Base-by-base conservation (phyloP, 2,888 invertebrate genomes). In the Ormyrus rosae region DNA sequence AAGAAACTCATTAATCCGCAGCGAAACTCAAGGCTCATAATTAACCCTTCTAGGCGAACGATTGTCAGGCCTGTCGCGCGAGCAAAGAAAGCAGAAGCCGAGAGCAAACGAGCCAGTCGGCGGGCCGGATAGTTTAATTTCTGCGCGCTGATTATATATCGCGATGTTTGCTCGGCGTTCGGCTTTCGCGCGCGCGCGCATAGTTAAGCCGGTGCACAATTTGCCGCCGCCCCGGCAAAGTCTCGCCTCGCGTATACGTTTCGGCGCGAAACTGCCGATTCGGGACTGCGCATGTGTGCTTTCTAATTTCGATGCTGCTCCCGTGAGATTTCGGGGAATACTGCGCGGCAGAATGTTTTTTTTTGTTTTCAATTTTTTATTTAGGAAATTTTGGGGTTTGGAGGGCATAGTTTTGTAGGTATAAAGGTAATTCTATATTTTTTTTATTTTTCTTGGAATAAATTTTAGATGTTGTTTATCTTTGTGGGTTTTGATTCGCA, bases 61-160 rank as follows among this genome's bases (percentile, higher is more conserved):
- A 34, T 34, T 34, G 34, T 34, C 34, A 34, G 34, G 34, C 34
- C 3, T 34, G 34, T 34, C 34, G 34, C 34, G 34, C 34, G 34
- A 34, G 34, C 34, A 34, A 34, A 34, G 34, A 34, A 34, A 34
- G 34, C 34, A 34, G 34, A 34, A 7, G 53, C 34, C 19, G 65
- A 8, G 51, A 81, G 46, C 63, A 48, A 81, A 34, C 34, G 34
- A 34, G 34, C 34, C 34, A 4, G 34, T 34, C 4, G 34, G 4
- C 34, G 34, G 34, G 34, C 34, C 34, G 34, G 81, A 84, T 81
- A 82, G 85, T 85, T 83, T 83, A 83, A 86, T 84, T 84, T 78
- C 80, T 74, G 34, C 58, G 69, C 69, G 34, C 83, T 85, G 86
- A 86, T 86, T 85, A 86, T 86, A 34, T 34, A 84, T 85, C 84